Base-by-base conservation (phyloP, 2,113 vertebrate species). In the Oncorhynchus nerka region DNA sequence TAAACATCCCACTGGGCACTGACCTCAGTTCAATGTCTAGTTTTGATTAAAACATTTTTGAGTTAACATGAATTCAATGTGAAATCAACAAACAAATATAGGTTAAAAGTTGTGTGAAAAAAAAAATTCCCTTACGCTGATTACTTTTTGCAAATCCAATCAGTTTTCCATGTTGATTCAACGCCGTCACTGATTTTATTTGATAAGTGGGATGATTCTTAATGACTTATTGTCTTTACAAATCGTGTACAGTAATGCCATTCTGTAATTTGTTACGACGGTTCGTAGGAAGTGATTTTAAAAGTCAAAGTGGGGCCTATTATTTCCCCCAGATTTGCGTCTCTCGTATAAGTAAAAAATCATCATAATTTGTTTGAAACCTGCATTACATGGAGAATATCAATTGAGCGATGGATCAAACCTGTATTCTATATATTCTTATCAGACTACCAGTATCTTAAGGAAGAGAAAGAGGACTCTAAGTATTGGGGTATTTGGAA, bases 151-250 rank as follows among this genome's bases (percentile, higher is more conserved):
- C 34, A 39, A 39, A 39, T 39, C 34, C 39, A 45, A 45, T 45
- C 39, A 45, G 39, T 11, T 9, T 45, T 45, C 39, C 39, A 45
- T 45, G 39, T 45, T 11, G 39, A 45, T 45, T 45, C 39, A 11
- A 45, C 9, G 9, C 2, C 39, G 9, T 45, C 39, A 45, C 39
- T 12, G 9, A 45, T 45, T 45, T 45, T 11, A 45, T 45, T 45
- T 45, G 39, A 9, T 45, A 9, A 45, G 9, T 45, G 39, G 39
- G 9, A 45, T 11, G 39, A 45, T 45, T 45, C 75, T 68, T 34
- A 26, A 59, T 76, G 57, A 20, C 77, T 77, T 84, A 90, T 85
- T 88, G 86, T 88, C 85, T 68, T 67, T 39, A 69, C 74, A 72
- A 8, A 75, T 59, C 15, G 5, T 13, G 12, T 19, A 75, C 57